These are phyloP conservation scores for Phortica magna DNA, from an alignment of 2,888 invertebrate species.

Conservation along the genomic window DNA sequence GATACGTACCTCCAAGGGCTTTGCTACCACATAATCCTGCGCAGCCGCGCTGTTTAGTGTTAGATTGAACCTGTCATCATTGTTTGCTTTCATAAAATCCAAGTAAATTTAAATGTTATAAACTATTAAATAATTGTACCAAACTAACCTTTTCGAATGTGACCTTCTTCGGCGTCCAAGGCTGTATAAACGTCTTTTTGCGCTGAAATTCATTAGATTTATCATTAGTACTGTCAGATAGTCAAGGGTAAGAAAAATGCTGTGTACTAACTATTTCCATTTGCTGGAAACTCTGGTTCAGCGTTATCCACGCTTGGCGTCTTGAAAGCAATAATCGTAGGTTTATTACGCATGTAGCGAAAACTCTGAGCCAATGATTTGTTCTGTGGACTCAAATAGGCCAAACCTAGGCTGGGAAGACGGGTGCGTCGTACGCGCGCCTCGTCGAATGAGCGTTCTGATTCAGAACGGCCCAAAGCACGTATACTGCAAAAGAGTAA, in stretches of 20 bases:
- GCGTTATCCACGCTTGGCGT: conserved; percentile 88
- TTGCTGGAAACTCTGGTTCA: conserved; percentile 81
- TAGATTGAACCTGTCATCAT: conserved; percentile 48
- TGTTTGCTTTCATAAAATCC: neutral
- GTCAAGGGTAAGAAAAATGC: too few species aligned
- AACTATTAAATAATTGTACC: neutral
- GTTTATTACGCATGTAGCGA: conserved; percentile 93
- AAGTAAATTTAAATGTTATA: neutral
- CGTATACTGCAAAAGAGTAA: conserved; percentile 55
- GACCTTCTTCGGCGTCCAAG: conserved; percentile 82
- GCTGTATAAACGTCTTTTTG: conserved; percentile 61
- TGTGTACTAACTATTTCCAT: conserved; percentile 79
- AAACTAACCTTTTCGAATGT: conserved; percentile 73
- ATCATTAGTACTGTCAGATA: neutral
- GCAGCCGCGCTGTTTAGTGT: conserved; percentile 46
- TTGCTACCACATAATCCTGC: conserved; percentile 85
- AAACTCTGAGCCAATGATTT: conserved; percentile 90
- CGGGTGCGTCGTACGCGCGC: conserved; percentile 83
- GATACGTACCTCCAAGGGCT: conserved; percentile 86
- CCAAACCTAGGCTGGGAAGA: conserved; percentile 82
- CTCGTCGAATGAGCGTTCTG: conserved; percentile 87
- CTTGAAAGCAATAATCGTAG: conserved; percentile 92
- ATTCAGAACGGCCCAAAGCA: conserved; percentile 84
- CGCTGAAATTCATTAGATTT: neutral
- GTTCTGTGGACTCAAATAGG: conserved; percentile 87